Evolutionary conservation across 2,797 vertebrate genomes (phyloP).

Genomic region (Thamnophis elegans): DNA sequence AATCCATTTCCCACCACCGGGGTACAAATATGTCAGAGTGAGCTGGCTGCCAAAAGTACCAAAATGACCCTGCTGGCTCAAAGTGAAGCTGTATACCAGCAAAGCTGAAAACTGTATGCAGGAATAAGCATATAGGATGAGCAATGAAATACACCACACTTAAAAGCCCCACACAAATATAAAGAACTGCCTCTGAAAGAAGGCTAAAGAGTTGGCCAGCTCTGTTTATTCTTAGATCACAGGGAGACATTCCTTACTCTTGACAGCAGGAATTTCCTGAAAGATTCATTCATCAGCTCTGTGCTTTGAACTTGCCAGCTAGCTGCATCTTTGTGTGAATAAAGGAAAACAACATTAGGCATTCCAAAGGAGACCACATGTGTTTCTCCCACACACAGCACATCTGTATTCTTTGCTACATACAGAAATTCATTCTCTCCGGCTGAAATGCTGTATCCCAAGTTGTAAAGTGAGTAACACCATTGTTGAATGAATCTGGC

Average conservation of each 20-base stretch:
- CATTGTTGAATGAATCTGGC: neutral
- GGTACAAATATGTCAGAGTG: neutral
- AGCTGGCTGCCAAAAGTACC: neutral
- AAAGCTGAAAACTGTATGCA: neutral
- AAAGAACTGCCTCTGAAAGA: neutral
- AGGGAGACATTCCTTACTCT: constrained; percentile 12
- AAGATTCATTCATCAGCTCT: constrained; percentile 16
- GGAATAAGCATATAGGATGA: neutral
- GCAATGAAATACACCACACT: neutral
- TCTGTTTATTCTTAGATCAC: constrained; percentile 23
- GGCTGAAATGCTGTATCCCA: neutral
- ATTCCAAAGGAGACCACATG: neutral
- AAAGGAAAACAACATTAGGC: constrained; percentile 3
- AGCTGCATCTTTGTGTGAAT: neutral
- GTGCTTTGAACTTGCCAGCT: neutral
- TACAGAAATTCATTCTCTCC: neutral
- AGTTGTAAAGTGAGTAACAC: neutral
- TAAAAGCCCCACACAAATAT: neutral
- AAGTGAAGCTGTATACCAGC: neutral
- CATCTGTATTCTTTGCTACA: neutral
- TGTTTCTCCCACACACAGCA: neutral
- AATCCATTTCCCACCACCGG: neutral
- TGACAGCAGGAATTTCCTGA: constrained; percentile 1
- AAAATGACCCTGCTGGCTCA: neutral
- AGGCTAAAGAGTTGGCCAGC: neutral